These are phyloP conservation scores for Eupithecia vulgata DNA, from an alignment of 2,888 invertebrate genomes.

Conservation along the genomic window DNA sequence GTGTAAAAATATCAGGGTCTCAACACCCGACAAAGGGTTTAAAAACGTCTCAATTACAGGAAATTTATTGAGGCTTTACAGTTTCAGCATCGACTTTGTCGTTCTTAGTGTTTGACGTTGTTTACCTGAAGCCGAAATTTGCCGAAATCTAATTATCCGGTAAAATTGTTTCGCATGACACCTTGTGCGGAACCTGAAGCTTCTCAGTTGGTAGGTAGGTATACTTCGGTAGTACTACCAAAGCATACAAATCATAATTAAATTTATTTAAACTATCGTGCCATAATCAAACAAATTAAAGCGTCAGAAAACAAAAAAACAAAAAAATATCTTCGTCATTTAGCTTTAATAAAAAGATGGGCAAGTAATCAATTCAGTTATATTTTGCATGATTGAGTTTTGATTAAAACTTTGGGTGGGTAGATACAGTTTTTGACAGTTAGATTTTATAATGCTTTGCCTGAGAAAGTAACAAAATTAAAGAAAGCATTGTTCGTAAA, in stretches of 20 bases:
- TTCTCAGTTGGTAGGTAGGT: too few species aligned
- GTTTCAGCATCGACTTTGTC: conserved; percentile 63
- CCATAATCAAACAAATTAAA: too few species aligned
- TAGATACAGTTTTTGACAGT: neutral
- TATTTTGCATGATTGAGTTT: neutral
- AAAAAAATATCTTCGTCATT: neutral
- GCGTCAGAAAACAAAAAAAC: too few species aligned
- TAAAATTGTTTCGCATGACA: neutral
- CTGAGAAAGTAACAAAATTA: too few species aligned
- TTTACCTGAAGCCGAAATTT: conserved; percentile 2
- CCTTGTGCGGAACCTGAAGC: too few species aligned
- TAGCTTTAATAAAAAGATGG: neutral
- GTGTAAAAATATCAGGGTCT: conserved; percentile 27
- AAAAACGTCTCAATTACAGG: conserved; percentile 64
- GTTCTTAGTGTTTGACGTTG: conserved; percentile 38
- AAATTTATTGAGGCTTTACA: conserved; percentile 70
- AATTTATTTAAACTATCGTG: too few species aligned
- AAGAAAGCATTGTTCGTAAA: too few species aligned
- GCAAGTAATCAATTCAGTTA: neutral
- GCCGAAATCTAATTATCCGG: neutral
- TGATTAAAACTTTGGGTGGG: neutral
- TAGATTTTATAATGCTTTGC: too few species aligned
- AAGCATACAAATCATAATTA: too few species aligned
- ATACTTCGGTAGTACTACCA: too few species aligned
- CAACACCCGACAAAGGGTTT: conserved; percentile 37